These are phyloP conservation scores for Anagrus nilaparvatae DNA, from an alignment of 1,140 invertebrate genomes.

Conservation along the genomic window DNA sequence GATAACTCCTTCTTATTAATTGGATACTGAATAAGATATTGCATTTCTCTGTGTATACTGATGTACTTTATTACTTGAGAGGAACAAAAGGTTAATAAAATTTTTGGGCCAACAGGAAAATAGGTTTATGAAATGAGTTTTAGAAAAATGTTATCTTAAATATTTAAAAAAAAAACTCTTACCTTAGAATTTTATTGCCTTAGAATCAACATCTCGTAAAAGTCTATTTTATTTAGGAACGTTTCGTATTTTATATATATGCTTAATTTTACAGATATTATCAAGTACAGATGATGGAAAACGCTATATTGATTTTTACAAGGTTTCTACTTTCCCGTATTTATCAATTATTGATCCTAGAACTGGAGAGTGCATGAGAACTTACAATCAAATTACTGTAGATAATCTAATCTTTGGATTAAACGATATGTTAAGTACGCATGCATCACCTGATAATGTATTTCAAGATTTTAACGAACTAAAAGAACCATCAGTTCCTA, in stretches of 20 bases:
- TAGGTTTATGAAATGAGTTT: too few species aligned
- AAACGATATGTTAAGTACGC: constrained; percentile 37
- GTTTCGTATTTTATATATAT: too few species aligned
- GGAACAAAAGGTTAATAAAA: too few species aligned
- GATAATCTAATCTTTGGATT: constrained; percentile 35
- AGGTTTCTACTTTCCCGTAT: constrained; percentile 57
- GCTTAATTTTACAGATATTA: constrained; percentile 55
- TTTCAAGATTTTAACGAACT: constrained; percentile 20
- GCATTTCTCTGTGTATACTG: too few species aligned
- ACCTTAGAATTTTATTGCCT: constrained; percentile 5
- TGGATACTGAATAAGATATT: too few species aligned
- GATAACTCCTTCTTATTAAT: too few species aligned
- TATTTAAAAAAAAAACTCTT: too few species aligned
- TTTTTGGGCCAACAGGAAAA: too few species aligned
- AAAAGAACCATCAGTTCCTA: not conserved
- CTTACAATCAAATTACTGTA: constrained; percentile 44
- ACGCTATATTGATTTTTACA: constrained; percentile 62
- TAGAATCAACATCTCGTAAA: constrained; percentile 6
- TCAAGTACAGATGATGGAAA: constrained; percentile 58
- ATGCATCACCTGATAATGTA: constrained; percentile 37
- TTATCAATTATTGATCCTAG: constrained; percentile 65
- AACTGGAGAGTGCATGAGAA: constrained; percentile 57
- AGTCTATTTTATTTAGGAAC: constrained; percentile 2
- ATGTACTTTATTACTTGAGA: too few species aligned
- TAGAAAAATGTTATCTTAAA: too few species aligned